Evolutionary conservation across 2,113 vertebrate species (phyloP).

Genomic region (Chauna torquata): DNA sequence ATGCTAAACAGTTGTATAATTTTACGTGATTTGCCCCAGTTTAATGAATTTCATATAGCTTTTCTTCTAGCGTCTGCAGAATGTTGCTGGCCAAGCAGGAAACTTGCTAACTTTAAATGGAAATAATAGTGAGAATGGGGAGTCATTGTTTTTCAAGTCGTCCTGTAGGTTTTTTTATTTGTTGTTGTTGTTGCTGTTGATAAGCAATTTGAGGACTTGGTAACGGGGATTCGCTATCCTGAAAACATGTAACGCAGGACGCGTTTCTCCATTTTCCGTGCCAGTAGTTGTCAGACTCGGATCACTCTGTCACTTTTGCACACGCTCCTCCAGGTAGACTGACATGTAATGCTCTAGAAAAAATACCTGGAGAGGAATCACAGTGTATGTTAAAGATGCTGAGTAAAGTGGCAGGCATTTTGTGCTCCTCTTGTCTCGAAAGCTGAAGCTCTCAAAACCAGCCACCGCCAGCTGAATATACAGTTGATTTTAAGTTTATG

Average conservation of each 20-base stretch:
- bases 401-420: slow-evolving; percentile 73
- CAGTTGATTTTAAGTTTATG: slow-evolving; percentile 21
- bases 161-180: not conserved
- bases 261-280: slow-evolving; percentile 57
- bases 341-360: slow-evolving; percentile 76
- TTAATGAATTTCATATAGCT: slow-evolving; percentile 2
- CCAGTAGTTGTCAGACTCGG: slow-evolving; percentile 70
- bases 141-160: slow-evolving; percentile 11
- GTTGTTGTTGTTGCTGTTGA: not conserved
- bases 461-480: not conserved
- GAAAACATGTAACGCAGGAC: slow-evolving; percentile 19
- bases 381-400: slow-evolving; percentile 67
- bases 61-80: slow-evolving; percentile 39
- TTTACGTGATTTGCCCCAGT: slow-evolving; percentile 49
- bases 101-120: slow-evolving; percentile 43
- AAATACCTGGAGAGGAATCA: slow-evolving; percentile 75
- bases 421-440: slow-evolving; percentile 25
- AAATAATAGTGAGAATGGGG: not conserved
- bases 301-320: slow-evolving; percentile 79
- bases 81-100: slow-evolving; percentile 15
- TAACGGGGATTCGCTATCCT: not conserved
- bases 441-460: not conserved
- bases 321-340: slow-evolving; percentile 78
- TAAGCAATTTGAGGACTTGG: not conserved
- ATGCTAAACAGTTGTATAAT: slow-evolving; percentile 51